Evolutionary conservation across 2,888 invertebrate species (phyloP).

Genomic region (Drymonia ruficornis): DNA sequence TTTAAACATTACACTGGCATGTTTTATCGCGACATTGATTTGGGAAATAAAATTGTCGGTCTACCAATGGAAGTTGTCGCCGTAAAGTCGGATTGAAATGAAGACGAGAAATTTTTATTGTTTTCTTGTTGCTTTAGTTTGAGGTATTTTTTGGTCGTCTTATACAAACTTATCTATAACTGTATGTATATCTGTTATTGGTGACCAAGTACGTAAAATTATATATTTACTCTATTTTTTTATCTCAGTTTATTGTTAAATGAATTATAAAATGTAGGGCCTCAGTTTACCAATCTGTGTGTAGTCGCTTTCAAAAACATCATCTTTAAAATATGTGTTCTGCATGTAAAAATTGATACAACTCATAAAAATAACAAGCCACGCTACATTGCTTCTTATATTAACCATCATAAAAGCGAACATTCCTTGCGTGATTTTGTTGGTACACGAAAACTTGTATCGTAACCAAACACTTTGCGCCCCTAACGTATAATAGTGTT

Average conservation of each 20-base stretch:
- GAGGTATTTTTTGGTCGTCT: too few relatives aligned
- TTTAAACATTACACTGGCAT: constrained; percentile 24
- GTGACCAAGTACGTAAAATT: too few relatives aligned
- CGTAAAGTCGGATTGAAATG: not conserved
- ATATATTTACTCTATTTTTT: too few relatives aligned
- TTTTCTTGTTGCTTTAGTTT: not conserved
- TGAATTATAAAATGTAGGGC: not conserved
- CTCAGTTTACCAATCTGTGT: not conserved
- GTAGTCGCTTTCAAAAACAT: not conserved
- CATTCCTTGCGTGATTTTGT: constrained; percentile 12
- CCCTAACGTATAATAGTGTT: constrained; percentile 37
- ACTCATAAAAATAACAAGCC: constrained; percentile 8
- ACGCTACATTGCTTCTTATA: constrained; percentile 16
- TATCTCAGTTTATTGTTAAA: not conserved
- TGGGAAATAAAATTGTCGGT: constrained; percentile 10
- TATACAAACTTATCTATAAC: too few relatives aligned
- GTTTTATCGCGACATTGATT: constrained; percentile 22
- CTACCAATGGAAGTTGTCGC: not conserved
- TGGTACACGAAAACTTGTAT: constrained; percentile 8
- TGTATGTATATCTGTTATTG: too few relatives aligned
- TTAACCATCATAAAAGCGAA: constrained; percentile 4
- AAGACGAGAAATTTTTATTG: not conserved
- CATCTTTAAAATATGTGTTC: not conserved
- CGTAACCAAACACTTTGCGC: constrained; percentile 25
- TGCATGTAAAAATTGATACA: not conserved